Evolutionary conservation across 2,113 vertebrate species (phyloP).

Genomic region (Pavo muticus): DNA sequence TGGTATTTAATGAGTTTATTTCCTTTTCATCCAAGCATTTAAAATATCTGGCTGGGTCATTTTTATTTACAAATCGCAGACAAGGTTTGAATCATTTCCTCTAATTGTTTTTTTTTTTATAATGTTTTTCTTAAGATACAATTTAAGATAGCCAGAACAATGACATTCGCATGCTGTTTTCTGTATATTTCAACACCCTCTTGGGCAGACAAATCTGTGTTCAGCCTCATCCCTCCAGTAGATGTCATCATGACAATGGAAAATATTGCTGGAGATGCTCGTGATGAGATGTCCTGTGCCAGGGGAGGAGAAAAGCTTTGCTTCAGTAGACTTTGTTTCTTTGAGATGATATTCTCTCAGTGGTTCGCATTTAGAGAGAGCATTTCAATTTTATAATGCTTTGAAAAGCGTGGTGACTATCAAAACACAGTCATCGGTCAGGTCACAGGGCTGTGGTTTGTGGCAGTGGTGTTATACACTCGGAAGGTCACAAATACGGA

Average conservation of each 20-base stretch:
- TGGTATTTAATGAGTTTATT: not conserved
- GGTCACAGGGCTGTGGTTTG: too few relatives aligned
- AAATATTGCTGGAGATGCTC: not conserved
- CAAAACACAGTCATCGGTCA: not conserved
- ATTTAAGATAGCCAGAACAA: not conserved
- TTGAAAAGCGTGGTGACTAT: not conserved
- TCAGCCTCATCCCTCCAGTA: conserved; percentile 62
- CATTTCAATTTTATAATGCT: not conserved
- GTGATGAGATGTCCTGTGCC: not conserved
- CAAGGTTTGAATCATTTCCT: not conserved
- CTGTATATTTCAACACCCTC: not conserved
- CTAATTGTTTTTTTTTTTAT: not conserved
- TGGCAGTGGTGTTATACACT: not conserved
- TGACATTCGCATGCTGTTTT: not conserved
- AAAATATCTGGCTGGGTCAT: not conserved
- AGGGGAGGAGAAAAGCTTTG: not conserved
- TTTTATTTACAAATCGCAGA: not conserved
- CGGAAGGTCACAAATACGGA: not conserved
- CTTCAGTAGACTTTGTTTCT: not conserved
- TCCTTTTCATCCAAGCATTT: not conserved
- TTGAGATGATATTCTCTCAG: not conserved
- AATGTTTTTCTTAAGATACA: not conserved
- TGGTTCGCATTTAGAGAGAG: not conserved
- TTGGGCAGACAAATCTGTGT: not conserved
- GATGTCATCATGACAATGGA: conserved; percentile 67